Evolutionary conservation across 2,113 vertebrate species (phyloP), one percentile per base, ranked within the genome.

Genomic region (Phaethornis superciliosus): DNA sequence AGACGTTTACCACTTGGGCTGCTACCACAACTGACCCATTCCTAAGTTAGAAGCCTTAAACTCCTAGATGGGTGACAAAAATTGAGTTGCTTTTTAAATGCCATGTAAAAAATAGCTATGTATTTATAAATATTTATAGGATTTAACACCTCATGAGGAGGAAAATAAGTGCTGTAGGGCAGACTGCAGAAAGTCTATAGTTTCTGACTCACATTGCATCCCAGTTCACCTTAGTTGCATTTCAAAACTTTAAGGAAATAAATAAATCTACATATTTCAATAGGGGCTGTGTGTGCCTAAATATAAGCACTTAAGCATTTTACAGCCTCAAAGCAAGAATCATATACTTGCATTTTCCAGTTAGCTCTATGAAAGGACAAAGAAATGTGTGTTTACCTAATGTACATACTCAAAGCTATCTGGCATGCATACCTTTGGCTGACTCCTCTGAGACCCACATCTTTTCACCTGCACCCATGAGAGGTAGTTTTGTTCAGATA

Each of bases 221-320:
- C 12, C 0, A 2, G 9, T 44, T 63, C 33, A 51, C 24, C 56
- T 65, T 6, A 72, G 81, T 44, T 49, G 82, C 20, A 55, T 68
- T 81, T 91, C 59, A 90, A 75, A 86, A 85, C 32, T 91, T 83
- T 22, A 83, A 78, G 67, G 9, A 40, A 65, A 21, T 30, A 63
- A 71, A 28, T 28, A 89, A 59, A 15, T 70, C 16, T 9, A 59
- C 30, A 56, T 67, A 85, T 85, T 91, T 88, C 63, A 72, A 35
- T 16, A 30, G 67, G 67, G 49, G 5, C 4, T 52, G 11, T 3
- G 2, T 0, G 0, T 40, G 21, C 8, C n/a, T 69, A 89, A 79
- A 76, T n/a, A 64, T 20, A 87, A 89, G n/a, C 28, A 65, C 32
- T 94, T 89, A 65, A 82, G 55, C 23, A 16, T 68, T 91, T 70